Evolutionary conservation across 2,113 vertebrate species (phyloP), one percentile per base, ranked within the genome.

Genomic region (Catagonus wagneri): DNA sequence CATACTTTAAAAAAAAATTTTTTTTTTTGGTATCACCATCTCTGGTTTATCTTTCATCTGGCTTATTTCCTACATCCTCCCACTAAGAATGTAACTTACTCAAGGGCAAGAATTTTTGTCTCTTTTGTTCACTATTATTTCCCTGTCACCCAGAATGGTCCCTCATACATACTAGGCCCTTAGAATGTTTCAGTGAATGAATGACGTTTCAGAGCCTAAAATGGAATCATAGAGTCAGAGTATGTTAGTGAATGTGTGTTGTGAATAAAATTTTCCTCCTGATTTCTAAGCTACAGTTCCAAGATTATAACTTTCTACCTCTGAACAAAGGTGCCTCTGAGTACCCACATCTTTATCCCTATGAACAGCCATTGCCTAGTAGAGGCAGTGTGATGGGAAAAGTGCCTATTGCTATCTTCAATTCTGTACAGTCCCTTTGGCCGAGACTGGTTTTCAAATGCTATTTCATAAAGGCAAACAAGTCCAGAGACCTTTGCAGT

Each of bases 401-500:
- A 76, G 27, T 54, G 58, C 50, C 23, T 68, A 36, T 50, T 69
- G 39, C n/a, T 3, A 12, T 34, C 65, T 58, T 50, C 50, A 65
- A 32, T 61, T 92, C 87, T 75, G 23, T 34, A n/a, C 15, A 29
- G 75, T 87, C 60, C n/a, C 72, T 94, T 72, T 90, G 75, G 75
- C 89, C 44, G 65, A 80, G 58, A 89, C 34, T 85, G 81, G n/a
- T 89, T 97, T 97, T 69, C 91, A 25, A 93, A 63, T 68, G 75
- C 65, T 66, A 0, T 36, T 34, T 50, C n/a, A 68, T 66, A 60
- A 87, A 75, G 80, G 65, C 79, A 71, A 61, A 84, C 61, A 39
- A 39, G 90, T 36, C 76, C 23, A 52, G 81, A 95, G 71, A 94
- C 94, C 94, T 94, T 22, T 71, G 61, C 23, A 54, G 78, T 71